Evolutionary conservation across 2,113 vertebrate species (phyloP).

Genomic region (Tonatia bakeri): DNA sequence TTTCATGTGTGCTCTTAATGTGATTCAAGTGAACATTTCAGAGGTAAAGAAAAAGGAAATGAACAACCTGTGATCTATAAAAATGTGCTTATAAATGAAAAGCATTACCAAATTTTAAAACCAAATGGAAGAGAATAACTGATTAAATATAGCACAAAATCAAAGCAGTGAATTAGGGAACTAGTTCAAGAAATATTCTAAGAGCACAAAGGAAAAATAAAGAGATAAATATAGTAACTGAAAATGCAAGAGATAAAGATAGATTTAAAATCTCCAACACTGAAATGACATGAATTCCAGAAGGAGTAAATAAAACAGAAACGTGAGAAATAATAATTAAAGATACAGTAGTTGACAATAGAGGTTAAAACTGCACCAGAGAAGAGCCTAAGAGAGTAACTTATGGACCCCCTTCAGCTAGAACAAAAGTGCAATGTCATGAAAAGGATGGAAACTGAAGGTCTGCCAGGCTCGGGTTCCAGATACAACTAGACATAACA

Average conservation of each 20-base stretch:
- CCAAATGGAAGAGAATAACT: not conserved
- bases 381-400: not conserved
- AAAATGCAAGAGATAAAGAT: not conserved
- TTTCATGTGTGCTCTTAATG: not conserved
- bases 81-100: slow-evolving; percentile 26
- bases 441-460: not conserved
- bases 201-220: not conserved
- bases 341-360: not conserved
- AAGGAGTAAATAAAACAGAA: not conserved
- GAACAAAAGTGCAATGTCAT: not conserved
- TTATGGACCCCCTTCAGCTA: not conserved
- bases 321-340: not conserved
- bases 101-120: slow-evolving; percentile 15
- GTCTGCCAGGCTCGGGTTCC: not conserved
- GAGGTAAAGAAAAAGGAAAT: not conserved
- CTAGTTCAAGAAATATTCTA: not conserved
- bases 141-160: not conserved
- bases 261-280: not conserved
- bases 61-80: not conserved
- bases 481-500: not conserved
- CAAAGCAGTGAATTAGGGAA: not conserved
- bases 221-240: not conserved
- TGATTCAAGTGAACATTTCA: not conserved
- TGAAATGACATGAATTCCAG: not conserved
- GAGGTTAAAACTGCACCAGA: not conserved